A percentile compares a stretch with the other conserved stretches of the same genome.
Conservation (phyloP, 2,113 vertebrate genomes). For the Syngnathus typhle region DNA sequence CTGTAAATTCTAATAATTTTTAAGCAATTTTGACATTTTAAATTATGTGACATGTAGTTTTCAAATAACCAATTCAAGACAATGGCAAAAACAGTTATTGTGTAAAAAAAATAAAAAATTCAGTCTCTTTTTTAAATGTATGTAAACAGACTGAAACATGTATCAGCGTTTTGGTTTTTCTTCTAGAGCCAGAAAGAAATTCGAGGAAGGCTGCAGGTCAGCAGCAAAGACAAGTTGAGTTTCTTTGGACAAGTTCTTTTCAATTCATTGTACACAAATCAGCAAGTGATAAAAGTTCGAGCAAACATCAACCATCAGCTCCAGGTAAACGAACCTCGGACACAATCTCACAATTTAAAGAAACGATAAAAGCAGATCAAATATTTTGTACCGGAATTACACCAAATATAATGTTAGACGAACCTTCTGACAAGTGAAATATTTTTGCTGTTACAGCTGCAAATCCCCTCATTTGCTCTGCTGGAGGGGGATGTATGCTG, state of each 20-base stretch:
- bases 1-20: no score
- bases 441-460: slow-evolving; percentile 64
- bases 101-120: no score
- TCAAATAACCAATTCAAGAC: no score
- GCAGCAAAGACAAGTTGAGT: slow-evolving; percentile 63
- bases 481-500: slow-evolving; percentile 69
- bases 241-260: slow-evolving; percentile 62
- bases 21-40: no score
- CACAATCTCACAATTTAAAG: neutral
- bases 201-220: slow-evolving; percentile 62
- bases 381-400: neutral
- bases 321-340: slow-evolving; percentile 63
- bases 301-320: slow-evolving; percentile 68
- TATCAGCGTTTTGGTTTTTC: neutral
- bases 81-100: no score
- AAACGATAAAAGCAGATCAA: neutral
- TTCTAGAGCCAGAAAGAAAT: slow-evolving; percentile 67
- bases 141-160: neutral
- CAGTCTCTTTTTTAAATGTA: neutral
- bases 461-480: slow-evolving; percentile 64
- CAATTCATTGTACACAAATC: slow-evolving; percentile 44
- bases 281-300: slow-evolving; percentile 57
- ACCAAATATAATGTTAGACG: neutral
- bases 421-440: slow-evolving; percentile 14
- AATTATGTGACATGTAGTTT: no score